Percentiles rank a stretch among this genome's conserved stretches.
Conservation (phyloP, 2,888 invertebrate species). For the Synergus laeviventris region DNA sequence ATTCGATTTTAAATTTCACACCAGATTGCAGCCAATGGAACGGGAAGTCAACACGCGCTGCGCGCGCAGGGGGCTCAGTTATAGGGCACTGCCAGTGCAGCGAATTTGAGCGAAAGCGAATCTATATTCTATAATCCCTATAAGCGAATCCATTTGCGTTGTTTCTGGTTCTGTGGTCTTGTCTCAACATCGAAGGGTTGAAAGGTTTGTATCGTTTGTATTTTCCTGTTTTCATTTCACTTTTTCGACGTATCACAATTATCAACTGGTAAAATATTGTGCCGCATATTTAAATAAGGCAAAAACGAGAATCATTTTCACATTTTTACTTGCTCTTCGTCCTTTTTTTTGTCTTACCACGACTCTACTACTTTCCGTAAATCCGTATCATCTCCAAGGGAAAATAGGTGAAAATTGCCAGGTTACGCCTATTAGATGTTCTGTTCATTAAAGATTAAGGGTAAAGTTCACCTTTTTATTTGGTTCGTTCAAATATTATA, state of each 20-base stretch:
- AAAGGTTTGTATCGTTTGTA: constrained; percentile 17
- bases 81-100: too few species aligned
- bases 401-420: constrained; percentile 11
- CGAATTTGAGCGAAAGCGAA: too few species aligned
- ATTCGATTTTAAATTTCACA: too few species aligned
- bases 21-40: too few species aligned
- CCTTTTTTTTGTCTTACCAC: neutral
- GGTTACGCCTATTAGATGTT: neutral
- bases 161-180: constrained; percentile 20
- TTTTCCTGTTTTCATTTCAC: neutral
- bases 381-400: neutral
- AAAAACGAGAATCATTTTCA: neutral
- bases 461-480: neutral
- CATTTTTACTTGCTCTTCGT: neutral
- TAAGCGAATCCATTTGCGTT: too few species aligned
- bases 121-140: too few species aligned
- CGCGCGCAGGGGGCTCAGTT: too few species aligned
- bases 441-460: neutral
- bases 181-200: constrained; percentile 18
- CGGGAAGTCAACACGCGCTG: too few species aligned
- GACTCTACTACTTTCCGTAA: neutral
- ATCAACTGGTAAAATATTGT: neutral
- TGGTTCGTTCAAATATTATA: neutral
- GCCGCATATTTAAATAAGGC: neutral
- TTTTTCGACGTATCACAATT: neutral